Percentiles rank a stretch among this genome's conserved stretches.
Evolutionary conservation across 2,797 vertebrate species (phyloP).

Genomic region (Spinibarbus caldwelli): DNA sequence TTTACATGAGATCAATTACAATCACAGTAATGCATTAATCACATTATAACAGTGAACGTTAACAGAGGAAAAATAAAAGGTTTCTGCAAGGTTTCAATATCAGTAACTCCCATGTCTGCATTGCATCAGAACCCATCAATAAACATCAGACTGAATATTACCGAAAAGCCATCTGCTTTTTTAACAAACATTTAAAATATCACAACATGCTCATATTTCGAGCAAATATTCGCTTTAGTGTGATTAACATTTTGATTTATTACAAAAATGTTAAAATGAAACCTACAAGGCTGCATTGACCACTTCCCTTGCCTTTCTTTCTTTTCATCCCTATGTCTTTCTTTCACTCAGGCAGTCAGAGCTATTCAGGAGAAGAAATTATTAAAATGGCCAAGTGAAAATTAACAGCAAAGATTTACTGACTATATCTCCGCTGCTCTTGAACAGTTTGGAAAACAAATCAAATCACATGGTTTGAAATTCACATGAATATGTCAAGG

Average conservation of each 20-base stretch:
- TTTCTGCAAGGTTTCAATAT: background rate
- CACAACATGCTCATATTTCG: background rate
- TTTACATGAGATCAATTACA: background rate
- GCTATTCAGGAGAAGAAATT: background rate
- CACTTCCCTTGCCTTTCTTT: background rate
- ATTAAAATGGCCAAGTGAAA: background rate
- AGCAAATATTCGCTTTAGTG: background rate
- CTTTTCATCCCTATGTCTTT: background rate
- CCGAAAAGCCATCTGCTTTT: slow-evolving; percentile 2
- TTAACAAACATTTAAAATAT: background rate
- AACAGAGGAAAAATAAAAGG: background rate
- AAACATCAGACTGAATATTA: background rate
- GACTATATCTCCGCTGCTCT: background rate
- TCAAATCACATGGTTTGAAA: background rate
- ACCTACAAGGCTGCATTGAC: background rate
- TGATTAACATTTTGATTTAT: background rate
- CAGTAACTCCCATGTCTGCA: background rate
- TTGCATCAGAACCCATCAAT: background rate
- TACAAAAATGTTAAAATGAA: background rate
- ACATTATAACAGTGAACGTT: background rate
- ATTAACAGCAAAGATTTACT: background rate
- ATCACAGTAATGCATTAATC: background rate
- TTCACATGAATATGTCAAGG: background rate
- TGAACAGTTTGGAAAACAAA: background rate
- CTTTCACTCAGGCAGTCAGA: background rate